Evolutionary conservation across 2,888 invertebrate genomes (phyloP).

Genomic region (Ormia ochracea): DNA sequence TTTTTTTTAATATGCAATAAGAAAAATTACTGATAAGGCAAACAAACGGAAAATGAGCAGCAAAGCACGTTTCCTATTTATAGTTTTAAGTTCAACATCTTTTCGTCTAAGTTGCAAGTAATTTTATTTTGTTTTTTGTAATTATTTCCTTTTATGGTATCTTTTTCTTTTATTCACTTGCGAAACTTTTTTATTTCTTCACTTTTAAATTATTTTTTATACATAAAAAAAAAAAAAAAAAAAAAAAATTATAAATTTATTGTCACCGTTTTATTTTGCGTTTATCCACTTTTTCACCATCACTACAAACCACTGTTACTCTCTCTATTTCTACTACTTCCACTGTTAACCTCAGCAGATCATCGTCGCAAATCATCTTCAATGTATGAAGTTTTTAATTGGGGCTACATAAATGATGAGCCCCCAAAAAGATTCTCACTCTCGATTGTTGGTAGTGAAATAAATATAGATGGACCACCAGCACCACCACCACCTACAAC

Average conservation of each 20-base stretch:
- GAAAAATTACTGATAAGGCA: not conserved
- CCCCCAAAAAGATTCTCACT: constrained; percentile 76
- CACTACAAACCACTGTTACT: constrained; percentile 6
- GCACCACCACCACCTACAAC: constrained; percentile 56
- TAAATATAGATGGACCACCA: constrained; percentile 76
- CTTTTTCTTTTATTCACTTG: constrained; percentile 32
- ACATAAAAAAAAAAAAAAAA: not conserved
- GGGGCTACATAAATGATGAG: constrained; percentile 78
- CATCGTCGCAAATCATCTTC: constrained; percentile 82
- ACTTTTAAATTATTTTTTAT: constrained; percentile 22
- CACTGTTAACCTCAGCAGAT: constrained; percentile 67
- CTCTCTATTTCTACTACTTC: too few species aligned
- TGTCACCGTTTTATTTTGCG: constrained; percentile 59
- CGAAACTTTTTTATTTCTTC: constrained; percentile 18
- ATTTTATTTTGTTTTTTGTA: not conserved
- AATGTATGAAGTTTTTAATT: constrained; percentile 86
- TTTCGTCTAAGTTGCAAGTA: constrained; percentile 51
- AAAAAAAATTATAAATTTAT: constrained; percentile 33
- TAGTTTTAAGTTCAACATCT: constrained; percentile 37
- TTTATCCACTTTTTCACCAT: constrained; percentile 58
- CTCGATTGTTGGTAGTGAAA: constrained; percentile 76
- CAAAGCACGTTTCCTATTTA: constrained; percentile 43
- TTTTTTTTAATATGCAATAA: not conserved
- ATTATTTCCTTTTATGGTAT: constrained; percentile 21
- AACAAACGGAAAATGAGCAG: constrained; percentile 19